Evolutionary conservation across 1,140 invertebrate species (phyloP).

Genomic region (Pseudomyrmex concolor): DNA sequence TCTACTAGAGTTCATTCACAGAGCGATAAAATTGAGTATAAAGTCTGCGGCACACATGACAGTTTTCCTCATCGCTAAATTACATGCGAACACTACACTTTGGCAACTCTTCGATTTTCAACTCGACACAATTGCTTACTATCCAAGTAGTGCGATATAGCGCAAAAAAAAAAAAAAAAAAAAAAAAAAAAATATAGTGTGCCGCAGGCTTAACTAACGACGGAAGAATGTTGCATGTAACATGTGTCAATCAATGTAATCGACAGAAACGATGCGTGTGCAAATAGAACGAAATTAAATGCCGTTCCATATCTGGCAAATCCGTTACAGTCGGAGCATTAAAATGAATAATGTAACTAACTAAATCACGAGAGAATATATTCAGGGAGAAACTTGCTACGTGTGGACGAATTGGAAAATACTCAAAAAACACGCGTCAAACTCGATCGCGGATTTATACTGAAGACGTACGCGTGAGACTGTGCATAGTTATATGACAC

Average conservation of each 20-base stretch:
- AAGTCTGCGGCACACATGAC: too few relatives aligned
- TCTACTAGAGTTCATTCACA: constrained; percentile 58
- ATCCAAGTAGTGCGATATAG: too few relatives aligned
- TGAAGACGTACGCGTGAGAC: background rate
- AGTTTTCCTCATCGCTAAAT: too few relatives aligned
- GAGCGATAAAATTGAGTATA: too few relatives aligned
- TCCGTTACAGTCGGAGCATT: constrained; percentile 28
- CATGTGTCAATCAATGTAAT: constrained; percentile 38
- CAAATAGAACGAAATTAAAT: constrained; percentile 59
- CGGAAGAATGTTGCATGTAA: constrained; percentile 16
- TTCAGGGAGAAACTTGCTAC: background rate
- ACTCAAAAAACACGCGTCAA: constrained; percentile 15
- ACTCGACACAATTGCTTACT: too few relatives aligned
- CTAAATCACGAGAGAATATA: constrained; percentile 41
- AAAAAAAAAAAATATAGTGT: too few relatives aligned
- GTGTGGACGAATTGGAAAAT: background rate
- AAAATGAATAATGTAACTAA: constrained; percentile 51
- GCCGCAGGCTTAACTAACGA: constrained; percentile 12
- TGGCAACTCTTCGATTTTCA: too few relatives aligned
- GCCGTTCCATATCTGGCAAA: constrained; percentile 54
- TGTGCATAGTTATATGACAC: constrained; percentile 44
- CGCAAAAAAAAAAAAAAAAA: too few relatives aligned
- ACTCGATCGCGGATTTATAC: background rate
- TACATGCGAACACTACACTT: too few relatives aligned
- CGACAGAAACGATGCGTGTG: background rate